phyloP scores from a whole-genome alignment of 2,113 vertebrate species.

The Hystrix brachyura region DNA sequence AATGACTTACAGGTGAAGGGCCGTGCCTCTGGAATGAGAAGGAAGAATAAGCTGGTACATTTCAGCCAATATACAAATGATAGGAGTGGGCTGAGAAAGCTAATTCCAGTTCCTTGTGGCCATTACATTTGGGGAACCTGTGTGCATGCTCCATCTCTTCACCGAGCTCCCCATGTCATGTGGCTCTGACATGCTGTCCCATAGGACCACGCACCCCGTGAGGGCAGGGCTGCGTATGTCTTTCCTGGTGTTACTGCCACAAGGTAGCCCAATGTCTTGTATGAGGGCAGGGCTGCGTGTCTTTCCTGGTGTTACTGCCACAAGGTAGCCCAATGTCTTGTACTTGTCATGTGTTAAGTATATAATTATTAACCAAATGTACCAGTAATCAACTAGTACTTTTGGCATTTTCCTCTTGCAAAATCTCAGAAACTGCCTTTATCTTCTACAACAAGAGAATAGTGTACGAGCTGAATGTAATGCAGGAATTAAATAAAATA shows the following conservation, averaged over 20 bases:
- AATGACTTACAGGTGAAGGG: background rate
- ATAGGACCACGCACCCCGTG: background rate
- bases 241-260: background rate
- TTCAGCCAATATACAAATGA: background rate
- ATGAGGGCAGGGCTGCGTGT: background rate
- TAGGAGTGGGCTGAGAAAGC: background rate
- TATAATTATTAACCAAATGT: background rate
- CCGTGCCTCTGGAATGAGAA: background rate
- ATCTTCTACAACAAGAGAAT: background rate
- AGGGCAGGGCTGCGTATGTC: background rate
- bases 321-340: background rate
- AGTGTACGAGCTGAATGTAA: background rate
- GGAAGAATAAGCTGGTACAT: background rate
- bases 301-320: background rate
- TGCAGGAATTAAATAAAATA: constrained; percentile 53
- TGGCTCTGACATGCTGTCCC: background rate
- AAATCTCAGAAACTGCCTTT: constrained; percentile 27
- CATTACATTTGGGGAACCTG: background rate
- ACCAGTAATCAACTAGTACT: background rate
- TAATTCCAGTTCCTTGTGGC: background rate
- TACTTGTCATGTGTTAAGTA: background rate
- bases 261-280: too few species aligned
- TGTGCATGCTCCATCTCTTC: background rate
- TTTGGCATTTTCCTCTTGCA: background rate
- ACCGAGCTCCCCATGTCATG: background rate